Percentiles rank a stretch among this genome's conserved stretches.
These are phyloP conservation scores for Apocrypta bakeri DNA, from an alignment of 1,140 invertebrate genomes.

Conservation along the genomic window DNA sequence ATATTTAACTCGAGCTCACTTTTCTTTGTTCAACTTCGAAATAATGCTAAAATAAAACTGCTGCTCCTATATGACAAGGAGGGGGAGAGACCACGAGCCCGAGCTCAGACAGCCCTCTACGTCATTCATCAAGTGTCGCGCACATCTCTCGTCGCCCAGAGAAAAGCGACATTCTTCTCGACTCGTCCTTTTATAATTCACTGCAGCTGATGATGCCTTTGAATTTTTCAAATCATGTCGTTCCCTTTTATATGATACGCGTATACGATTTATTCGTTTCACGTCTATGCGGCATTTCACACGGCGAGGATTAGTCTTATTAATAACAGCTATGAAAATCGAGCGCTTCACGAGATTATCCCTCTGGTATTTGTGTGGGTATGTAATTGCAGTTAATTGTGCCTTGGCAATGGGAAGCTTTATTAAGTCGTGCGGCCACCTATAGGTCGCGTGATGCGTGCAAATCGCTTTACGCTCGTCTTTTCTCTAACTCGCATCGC, in stretches of 20 bases:
- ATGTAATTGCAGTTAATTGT: conserved; percentile 1
- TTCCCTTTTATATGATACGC: neutral
- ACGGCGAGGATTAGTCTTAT: neutral
- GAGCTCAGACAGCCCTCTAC: too few relatives aligned
- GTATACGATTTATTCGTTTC: too few relatives aligned
- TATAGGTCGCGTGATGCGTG: conserved; percentile 18
- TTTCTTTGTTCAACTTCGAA: neutral
- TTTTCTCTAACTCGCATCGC: neutral
- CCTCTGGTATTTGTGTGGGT: too few relatives aligned
- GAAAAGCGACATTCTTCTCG: conserved; percentile 16
- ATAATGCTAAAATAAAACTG: neutral
- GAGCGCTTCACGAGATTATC: neutral
- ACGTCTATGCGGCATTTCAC: neutral
- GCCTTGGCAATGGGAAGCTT: neutral
- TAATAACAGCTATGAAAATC: conserved; percentile 12
- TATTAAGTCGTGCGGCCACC: neutral
- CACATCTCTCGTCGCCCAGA: neutral
- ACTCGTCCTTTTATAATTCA: neutral
- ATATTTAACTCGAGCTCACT: neutral
- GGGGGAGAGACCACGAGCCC: too few relatives aligned
- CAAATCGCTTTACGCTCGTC: conserved; percentile 1
- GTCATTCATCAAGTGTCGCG: conserved; percentile 30
- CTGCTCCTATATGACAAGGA: neutral
- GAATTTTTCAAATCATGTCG: neutral
- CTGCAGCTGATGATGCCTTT: neutral